Evolutionary conservation across 2,113 vertebrate genomes (phyloP), one percentile per base, ranked within the genome.

Genomic region (Rostratula benghalensis): DNA sequence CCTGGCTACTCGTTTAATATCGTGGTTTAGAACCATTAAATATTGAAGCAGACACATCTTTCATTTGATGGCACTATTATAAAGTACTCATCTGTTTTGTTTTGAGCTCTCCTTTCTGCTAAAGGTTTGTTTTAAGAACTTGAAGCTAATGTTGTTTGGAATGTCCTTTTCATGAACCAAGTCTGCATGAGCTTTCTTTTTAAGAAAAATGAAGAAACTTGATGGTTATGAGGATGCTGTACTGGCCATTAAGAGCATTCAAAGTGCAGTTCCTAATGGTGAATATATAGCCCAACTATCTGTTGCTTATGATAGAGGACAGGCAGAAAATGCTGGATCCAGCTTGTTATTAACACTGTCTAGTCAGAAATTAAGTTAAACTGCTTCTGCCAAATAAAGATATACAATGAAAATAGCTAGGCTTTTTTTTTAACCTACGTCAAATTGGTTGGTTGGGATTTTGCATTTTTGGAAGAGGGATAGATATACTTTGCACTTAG

Each of bases 231-330:
- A 67, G 64, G 9, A 28, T 48, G 7, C 37, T 82, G 20, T 83
- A 28, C 24, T 70, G 46, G 20, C 27, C 27, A n/a, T 37, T 64
- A n/a, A 54, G 13, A 35, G 20, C 10, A 19, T 75, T 87, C 6
- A 25, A 68, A 86, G 17, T 77, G 48, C 45, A 65, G 13, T 50
- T 86, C 67, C 67, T 85, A 13, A 82, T 79, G 70, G 46, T 50
- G 2, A 56, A 53, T 70, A 43, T 61, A 1, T 56, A 69, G 27
- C 25, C 21, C 41, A 75, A 0, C 39, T 50, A 0, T 59, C 7
- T 51, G 11, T 67, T 60, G 63, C 57, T 71, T 60, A 5, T 35
- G 48, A 18, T 60, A 31, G 18, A 31, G 13, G 33, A 63, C 59
- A 64, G 43, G 27, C 67, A 83, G 74, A 87, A 93, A 59, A 50